phyloP scores from a whole-genome alignment of 1,140 invertebrate species.

The Thereuonema tuberculata region DNA sequence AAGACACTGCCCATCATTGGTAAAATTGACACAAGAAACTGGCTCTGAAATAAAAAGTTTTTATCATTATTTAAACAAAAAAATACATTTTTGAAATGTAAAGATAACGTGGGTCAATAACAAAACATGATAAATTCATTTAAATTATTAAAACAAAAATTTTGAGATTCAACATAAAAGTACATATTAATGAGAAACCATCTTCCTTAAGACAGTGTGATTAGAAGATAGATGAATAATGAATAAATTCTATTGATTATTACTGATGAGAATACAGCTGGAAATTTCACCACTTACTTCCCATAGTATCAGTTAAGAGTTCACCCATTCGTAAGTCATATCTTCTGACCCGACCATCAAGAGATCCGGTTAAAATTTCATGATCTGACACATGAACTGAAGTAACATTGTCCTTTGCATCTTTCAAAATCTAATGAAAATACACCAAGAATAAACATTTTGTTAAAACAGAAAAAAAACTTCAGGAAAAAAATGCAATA shows the following conservation, averaged over 20 bases:
- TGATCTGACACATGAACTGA: constrained; percentile 68
- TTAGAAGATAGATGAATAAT: too few relatives aligned
- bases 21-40: constrained; percentile 57
- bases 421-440: constrained; percentile 53
- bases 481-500: too few relatives aligned
- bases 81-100: background rate
- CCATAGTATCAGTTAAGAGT: constrained; percentile 69
- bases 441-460: too few relatives aligned
- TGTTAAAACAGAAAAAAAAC: too few relatives aligned
- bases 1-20: constrained; percentile 72
- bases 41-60: constrained; percentile 47
- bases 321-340: constrained; percentile 83
- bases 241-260: too few relatives aligned
- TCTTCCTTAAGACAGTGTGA: too few relatives aligned
- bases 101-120: too few relatives aligned
- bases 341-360: constrained; percentile 71
- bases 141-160: background rate
- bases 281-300: too few relatives aligned
- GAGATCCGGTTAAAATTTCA: constrained; percentile 78
- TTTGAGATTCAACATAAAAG: background rate
- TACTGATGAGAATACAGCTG: too few relatives aligned
- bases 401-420: constrained; percentile 87
- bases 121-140: background rate
- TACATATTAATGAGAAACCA: too few relatives aligned
- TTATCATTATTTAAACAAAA: too few relatives aligned